Percentiles rank a stretch among this genome's conserved stretches.
Conservation (phyloP, 2,113 vertebrate genomes). For the Leptobrachium ailaonicum region DNA sequence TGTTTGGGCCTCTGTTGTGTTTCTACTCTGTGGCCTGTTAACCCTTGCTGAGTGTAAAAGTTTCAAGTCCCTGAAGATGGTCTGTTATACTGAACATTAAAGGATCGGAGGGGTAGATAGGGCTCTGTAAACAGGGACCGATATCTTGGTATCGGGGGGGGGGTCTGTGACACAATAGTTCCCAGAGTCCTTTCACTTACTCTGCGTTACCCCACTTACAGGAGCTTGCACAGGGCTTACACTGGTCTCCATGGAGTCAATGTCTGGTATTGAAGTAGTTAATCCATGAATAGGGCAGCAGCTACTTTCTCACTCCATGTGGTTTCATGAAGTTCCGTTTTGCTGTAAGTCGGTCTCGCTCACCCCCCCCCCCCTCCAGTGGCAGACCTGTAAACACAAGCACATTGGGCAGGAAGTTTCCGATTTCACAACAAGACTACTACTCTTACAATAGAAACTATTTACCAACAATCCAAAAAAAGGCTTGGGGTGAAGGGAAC, state of each 20-base stretch:
- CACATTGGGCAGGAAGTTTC: constrained; percentile 29
- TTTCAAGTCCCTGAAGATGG: too few species aligned
- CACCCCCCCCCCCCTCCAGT: not conserved
- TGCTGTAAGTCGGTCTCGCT: constrained; percentile 18
- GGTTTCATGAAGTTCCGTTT: constrained; percentile 11
- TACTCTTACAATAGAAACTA: constrained; percentile 45
- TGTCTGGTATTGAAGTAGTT: not conserved
- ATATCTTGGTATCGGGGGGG: too few species aligned
- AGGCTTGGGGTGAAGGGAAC: not conserved
- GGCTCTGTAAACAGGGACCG: too few species aligned
- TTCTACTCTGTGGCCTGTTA: too few species aligned
- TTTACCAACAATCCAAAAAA: constrained; percentile 48
- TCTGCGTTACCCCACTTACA: not conserved
- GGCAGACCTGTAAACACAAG: constrained; percentile 23
- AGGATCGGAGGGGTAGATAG: too few species aligned
- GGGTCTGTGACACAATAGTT: too few species aligned
- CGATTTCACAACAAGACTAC: constrained; percentile 35
- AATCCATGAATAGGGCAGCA: not conserved
- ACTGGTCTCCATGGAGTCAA: not conserved
- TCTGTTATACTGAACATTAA: too few species aligned
- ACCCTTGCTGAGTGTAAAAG: too few species aligned
- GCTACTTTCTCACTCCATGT: not conserved
- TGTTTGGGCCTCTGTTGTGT: too few species aligned
- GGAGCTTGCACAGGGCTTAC: not conserved
- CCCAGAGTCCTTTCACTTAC: not conserved